These are phyloP conservation scores for Podilymbus podiceps DNA, from an alignment of 2,113 vertebrate genomes.

Conservation along the genomic window DNA sequence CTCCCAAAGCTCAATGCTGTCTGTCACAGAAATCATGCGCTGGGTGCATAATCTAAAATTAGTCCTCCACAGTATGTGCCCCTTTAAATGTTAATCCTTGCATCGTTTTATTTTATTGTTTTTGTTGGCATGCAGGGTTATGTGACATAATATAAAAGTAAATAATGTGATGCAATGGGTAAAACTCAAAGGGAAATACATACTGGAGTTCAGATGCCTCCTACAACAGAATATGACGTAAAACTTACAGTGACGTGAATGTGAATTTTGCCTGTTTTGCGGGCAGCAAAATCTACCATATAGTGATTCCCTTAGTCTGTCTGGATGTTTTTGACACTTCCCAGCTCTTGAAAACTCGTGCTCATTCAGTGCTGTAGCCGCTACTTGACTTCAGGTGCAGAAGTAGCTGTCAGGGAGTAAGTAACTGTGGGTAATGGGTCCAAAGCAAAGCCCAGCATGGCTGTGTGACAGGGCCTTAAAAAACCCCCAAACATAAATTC, in stretches of 20 bases:
- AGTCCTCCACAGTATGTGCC: not conserved
- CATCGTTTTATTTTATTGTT: not conserved
- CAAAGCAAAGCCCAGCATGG: not conserved
- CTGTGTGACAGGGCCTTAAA: not conserved
- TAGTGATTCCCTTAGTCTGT: not conserved
- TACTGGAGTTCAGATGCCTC: not conserved
- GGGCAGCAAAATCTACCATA: not conserved
- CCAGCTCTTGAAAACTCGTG: not conserved
- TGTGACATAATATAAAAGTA: conserved; percentile 21
- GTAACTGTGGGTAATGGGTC: not conserved
- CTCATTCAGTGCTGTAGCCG: not conserved
- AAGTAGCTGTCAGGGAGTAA: not conserved
- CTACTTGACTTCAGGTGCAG: not conserved
- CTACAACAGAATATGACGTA: not conserved
- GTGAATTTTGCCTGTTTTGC: not conserved
- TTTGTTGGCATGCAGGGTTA: not conserved
- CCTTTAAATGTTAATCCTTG: conserved; percentile 30
- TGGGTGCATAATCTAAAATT: not conserved
- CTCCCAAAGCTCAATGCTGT: not conserved
- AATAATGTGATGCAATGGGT: not conserved
- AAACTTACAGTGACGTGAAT: not conserved
- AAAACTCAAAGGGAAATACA: not conserved
- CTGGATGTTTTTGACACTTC: not conserved
- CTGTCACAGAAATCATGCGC: not conserved
- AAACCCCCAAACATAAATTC: not conserved